phyloP scores from a whole-genome alignment of 2,888 invertebrate species.

The Phengaris arion region DNA sequence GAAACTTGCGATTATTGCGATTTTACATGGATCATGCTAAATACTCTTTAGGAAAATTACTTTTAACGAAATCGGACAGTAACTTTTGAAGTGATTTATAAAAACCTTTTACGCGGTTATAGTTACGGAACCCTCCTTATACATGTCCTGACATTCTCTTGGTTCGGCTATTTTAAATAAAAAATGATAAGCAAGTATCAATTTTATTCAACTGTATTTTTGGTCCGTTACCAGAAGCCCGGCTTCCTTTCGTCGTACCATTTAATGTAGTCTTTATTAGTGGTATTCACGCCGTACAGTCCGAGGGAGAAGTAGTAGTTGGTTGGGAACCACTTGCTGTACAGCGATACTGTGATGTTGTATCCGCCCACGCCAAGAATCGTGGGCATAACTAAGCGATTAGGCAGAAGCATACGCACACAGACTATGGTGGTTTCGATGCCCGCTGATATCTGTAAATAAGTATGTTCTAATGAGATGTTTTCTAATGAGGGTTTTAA shows the following conservation, averaged over 20 bases:
- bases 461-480: background rate
- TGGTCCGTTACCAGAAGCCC: slow-evolving; percentile 48
- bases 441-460: slow-evolving; percentile 60
- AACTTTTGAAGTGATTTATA: too few species aligned
- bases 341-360: slow-evolving; percentile 56
- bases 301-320: slow-evolving; percentile 55
- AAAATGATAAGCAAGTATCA: background rate
- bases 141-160: too few species aligned
- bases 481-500: too few species aligned
- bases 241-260: slow-evolving; percentile 51
- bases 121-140: too few species aligned
- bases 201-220: background rate
- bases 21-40: too few species aligned
- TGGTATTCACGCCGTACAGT: slow-evolving; percentile 55
- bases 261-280: slow-evolving; percentile 40
- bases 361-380: slow-evolving; percentile 61
- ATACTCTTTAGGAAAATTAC: too few species aligned
- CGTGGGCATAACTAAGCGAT: slow-evolving; percentile 48
- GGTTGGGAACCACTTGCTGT: slow-evolving; percentile 58
- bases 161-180: background rate
- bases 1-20: too few species aligned
- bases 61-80: too few species aligned
- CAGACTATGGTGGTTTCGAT: slow-evolving; percentile 61
- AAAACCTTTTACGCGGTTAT: too few species aligned
- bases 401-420: slow-evolving; percentile 57